These are phyloP conservation scores for Carabus problematicus DNA, from an alignment of 2,888 invertebrate genomes.

Conservation along the genomic window DNA sequence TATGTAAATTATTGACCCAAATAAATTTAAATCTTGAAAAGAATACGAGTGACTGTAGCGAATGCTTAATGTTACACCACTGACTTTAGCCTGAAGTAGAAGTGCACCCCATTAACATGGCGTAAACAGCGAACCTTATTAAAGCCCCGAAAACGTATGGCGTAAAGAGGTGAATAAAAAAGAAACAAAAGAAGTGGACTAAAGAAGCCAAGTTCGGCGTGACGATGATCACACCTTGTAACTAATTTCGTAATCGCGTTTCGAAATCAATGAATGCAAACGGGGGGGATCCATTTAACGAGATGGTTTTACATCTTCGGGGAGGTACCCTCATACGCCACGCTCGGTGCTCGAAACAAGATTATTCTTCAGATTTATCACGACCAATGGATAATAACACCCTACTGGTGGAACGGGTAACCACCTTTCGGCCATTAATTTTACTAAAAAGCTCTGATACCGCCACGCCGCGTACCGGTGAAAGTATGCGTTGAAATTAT, in stretches of 20 bases:
- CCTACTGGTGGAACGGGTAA: slow-evolving; percentile 1
- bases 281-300: background rate
- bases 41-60: too few species aligned
- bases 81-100: too few species aligned
- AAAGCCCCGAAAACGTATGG: too few species aligned
- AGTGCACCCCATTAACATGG: too few species aligned
- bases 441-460: slow-evolving; percentile 9
- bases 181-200: background rate
- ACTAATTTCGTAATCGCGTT: slow-evolving; percentile 11
- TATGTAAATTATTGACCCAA: too few species aligned
- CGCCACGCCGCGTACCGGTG: background rate
- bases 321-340: slow-evolving; percentile 3
- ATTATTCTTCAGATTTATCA: slow-evolving; percentile 14
- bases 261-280: background rate
- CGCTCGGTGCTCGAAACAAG: slow-evolving; percentile 10
- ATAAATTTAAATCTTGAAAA: too few species aligned
- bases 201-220: background rate
- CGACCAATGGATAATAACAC: slow-evolving; percentile 15
- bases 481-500: slow-evolving; percentile 5
- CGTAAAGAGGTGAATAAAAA: background rate
- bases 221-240: slow-evolving; percentile 13
- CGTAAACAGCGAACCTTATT: too few species aligned
- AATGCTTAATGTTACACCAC: too few species aligned
- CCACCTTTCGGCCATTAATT: slow-evolving; percentile 16
- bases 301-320: background rate